These are phyloP conservation scores for Dascyllus trimaculatus DNA, from an alignment of 2,113 vertebrate species.

Conservation along the genomic window DNA sequence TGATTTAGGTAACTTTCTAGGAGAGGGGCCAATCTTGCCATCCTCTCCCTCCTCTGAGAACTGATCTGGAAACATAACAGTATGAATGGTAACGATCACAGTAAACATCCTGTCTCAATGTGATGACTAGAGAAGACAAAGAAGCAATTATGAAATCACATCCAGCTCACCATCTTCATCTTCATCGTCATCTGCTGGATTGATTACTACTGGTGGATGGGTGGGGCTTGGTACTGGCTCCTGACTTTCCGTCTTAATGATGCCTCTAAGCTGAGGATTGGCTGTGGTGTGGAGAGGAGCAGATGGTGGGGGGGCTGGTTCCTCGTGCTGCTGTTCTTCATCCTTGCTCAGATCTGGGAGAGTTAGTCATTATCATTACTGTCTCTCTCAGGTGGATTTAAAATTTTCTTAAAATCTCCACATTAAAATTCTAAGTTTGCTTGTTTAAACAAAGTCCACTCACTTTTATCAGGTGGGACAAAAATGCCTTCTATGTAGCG, in stretches of 20 bases:
- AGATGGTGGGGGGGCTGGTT: slow-evolving; percentile 69
- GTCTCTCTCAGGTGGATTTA: not conserved
- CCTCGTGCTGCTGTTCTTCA: slow-evolving; percentile 82
- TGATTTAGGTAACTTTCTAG: slow-evolving; percentile 86
- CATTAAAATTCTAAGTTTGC: not conserved
- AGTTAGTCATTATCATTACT: not conserved
- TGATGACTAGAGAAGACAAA: not conserved
- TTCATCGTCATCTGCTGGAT: slow-evolving; percentile 96
- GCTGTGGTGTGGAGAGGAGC: slow-evolving; percentile 83
- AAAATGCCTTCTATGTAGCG: slow-evolving; percentile 90
- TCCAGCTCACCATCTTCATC: slow-evolving; percentile 90
- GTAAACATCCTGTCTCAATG: not conserved
- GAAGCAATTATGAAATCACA: not conserved
- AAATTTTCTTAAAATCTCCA: not conserved
- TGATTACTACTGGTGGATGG: slow-evolving; percentile 97
- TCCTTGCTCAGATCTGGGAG: slow-evolving; percentile 72
- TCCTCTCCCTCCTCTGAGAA: slow-evolving; percentile 97
- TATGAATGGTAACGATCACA: not conserved
- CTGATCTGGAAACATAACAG: slow-evolving; percentile 86
- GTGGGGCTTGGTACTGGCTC: slow-evolving; percentile 97
- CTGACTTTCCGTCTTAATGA: slow-evolving; percentile 92
- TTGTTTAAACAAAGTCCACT: slow-evolving; percentile 35
- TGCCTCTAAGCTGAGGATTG: slow-evolving; percentile 90
- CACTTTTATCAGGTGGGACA: slow-evolving; percentile 91
- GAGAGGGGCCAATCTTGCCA: slow-evolving; percentile 73